Evolutionary conservation across 1,140 invertebrate genomes (phyloP), one percentile per base, ranked within the genome.

Genomic region (Zelostemma sp.): DNA sequence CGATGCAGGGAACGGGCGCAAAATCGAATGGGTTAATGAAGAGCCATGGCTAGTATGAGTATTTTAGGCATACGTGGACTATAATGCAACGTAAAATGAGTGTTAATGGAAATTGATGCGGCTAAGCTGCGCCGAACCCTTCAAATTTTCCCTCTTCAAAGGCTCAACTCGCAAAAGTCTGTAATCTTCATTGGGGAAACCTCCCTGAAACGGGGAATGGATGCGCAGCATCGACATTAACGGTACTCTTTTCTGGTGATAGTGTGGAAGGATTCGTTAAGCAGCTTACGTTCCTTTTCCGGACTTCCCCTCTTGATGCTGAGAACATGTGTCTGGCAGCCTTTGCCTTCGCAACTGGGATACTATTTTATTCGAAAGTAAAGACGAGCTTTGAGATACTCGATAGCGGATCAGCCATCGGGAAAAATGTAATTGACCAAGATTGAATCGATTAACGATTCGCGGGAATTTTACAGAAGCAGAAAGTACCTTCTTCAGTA

Each of bases 11-110:
- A 25, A n/a, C 6, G 15, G 6, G 35, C n/a, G 15, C 12, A 31
- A 49, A 61, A 68, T 68, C 69, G 64, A 65, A 58, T 49, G 40
- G 48, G 50, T 40, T 68, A 66, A 68, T 73, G 58, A 73, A 68
- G 56, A 68, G 45, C 43, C 41, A 28, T 53, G 41, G 31, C 38
- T 19, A 40, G 33, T 21, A 43, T n/a, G 45, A 48, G 48, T 60
- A 43, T 38, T 57, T 50, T 41, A 47, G 49, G 16, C 47, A 45
- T 45, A 58, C 25, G 51, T 31, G 40, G 5, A 12, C 12, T 12
- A n/a, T 28, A 28, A 6, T 25, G 6, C 14, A 25, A n/a, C n/a
- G 5, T 19, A 12, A 48, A 25, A 12, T 48, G 25, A 15, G 19
- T 28, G 19, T 46, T 12, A 48, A 25, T 14, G 19, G 15, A 12